phyloP scores from a whole-genome alignment of 2,888 invertebrate genomes.

The Agrotis exclamationis region DNA sequence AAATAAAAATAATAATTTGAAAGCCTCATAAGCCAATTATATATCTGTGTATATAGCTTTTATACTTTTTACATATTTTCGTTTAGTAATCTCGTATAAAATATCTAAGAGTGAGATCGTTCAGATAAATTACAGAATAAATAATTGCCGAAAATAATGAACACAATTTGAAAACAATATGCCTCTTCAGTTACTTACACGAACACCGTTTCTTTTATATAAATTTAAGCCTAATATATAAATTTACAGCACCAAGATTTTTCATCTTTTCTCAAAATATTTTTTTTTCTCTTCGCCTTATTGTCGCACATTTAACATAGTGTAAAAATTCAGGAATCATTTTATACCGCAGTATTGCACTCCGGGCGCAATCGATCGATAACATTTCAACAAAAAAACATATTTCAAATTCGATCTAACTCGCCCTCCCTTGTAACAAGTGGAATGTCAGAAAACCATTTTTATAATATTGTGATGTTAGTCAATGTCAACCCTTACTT shows the following conservation, averaged over 20 bases:
- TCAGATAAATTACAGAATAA: conserved; percentile 89
- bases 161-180: conserved; percentile 90
- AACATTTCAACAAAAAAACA: conserved; percentile 51
- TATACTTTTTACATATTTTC: conserved; percentile 84
- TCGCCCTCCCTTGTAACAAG: conserved; percentile 68
- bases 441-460: conserved; percentile 81
- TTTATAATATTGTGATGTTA: conserved; percentile 68
- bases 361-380: conserved; percentile 71
- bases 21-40: conserved; percentile 90
- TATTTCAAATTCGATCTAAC: conserved; percentile 61
- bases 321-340: conserved; percentile 88
- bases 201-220: conserved; percentile 88
- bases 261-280: conserved; percentile 90
- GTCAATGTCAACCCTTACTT: conserved; percentile 72
- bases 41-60: conserved; percentile 86
- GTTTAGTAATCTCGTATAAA: conserved; percentile 90
- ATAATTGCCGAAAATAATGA: conserved; percentile 89
- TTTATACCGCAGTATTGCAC: conserved; percentile 89
- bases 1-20: conserved; percentile 85
- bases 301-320: conserved; percentile 90
- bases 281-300: conserved; percentile 89
- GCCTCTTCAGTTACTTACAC: conserved; percentile 90
- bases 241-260: conserved; percentile 91
- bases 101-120: conserved; percentile 91
- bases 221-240: conserved; percentile 91